These are phyloP conservation scores for Microtus ochrogaster DNA, from an alignment of 2,113 vertebrate genomes.

Conservation along the genomic window DNA sequence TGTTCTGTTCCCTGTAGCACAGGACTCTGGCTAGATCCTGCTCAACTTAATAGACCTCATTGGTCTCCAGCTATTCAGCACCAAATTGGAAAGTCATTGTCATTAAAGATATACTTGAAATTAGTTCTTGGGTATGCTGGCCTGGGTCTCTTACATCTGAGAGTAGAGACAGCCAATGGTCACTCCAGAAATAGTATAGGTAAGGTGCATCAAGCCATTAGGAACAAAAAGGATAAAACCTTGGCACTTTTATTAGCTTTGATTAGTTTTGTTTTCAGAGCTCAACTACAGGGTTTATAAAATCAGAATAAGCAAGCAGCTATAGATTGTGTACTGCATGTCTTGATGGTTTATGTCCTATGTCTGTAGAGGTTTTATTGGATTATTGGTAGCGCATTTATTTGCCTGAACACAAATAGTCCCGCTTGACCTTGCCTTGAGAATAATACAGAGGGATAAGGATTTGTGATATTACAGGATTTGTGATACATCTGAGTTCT, in stretches of 20 bases:
- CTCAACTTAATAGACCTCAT: background rate
- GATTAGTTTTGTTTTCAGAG: conserved; percentile 69
- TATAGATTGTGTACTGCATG: conserved; percentile 43
- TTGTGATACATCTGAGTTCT: background rate
- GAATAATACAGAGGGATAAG: background rate
- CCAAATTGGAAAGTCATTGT: background rate
- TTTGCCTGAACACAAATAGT: conserved; percentile 42
- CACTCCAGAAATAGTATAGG: background rate
- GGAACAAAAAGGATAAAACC: conserved; percentile 17
- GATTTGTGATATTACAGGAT: background rate
- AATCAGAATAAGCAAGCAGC: conserved; percentile 55
- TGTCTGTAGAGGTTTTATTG: conserved; percentile 76
- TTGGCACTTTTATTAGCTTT: conserved; percentile 64
- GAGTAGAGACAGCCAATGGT: background rate
- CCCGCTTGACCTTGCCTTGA: conserved; percentile 54
- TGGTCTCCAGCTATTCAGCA: background rate
- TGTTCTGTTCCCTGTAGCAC: background rate
- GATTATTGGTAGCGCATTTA: conserved; percentile 66
- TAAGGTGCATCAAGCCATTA: conserved; percentile 54
- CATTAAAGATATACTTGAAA: conserved; percentile 24
- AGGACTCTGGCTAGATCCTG: background rate
- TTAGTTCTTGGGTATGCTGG: background rate
- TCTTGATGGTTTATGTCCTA: conserved; percentile 41
- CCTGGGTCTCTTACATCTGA: background rate
- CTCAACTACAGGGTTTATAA: conserved; percentile 64